Evolutionary conservation across 2,797 vertebrate genomes (phyloP).

Genomic region (Amphiprion clarkii): DNA sequence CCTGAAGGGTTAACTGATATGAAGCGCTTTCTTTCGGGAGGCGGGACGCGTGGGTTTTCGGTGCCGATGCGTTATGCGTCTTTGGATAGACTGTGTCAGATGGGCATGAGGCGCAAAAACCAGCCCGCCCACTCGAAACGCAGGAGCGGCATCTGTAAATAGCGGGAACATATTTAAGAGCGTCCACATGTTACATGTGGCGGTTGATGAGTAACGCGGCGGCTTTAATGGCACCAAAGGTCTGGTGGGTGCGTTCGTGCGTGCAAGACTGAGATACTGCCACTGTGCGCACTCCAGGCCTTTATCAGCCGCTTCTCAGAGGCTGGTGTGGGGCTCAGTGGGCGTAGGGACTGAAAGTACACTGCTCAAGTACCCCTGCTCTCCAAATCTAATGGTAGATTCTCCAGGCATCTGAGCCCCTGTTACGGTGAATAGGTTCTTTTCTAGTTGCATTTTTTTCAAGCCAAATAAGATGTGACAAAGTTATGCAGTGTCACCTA

Average conservation of each 20-base stretch:
- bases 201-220: conserved; percentile 52
- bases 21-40: conserved; percentile 76
- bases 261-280: conserved; percentile 48
- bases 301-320: conserved; percentile 53
- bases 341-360: conserved; percentile 16
- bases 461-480: conserved; percentile 21
- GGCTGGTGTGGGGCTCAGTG: conserved; percentile 36
- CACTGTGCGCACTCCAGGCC: conserved; percentile 17
- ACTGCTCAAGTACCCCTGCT: conserved; percentile 8
- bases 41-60: conserved; percentile 83
- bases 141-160: conserved; percentile 64
- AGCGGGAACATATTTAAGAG: conserved; percentile 52
- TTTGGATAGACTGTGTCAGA: conserved; percentile 78
- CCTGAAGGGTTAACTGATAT: conserved; percentile 81
- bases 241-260: conserved; percentile 68
- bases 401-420: conserved; percentile 48
- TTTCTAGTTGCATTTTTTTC: too few relatives aligned
- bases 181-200: conserved; percentile 51
- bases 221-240: conserved; percentile 76
- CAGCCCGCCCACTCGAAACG: conserved; percentile 74
- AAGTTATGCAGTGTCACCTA: conserved; percentile 33
- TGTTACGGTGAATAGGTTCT: neutral
- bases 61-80: conserved; percentile 80
- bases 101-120: conserved; percentile 70
- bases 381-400: neutral